phyloP scores from a whole-genome alignment of 2,113 vertebrate genomes.

The Peromyscus polionotus region DNA sequence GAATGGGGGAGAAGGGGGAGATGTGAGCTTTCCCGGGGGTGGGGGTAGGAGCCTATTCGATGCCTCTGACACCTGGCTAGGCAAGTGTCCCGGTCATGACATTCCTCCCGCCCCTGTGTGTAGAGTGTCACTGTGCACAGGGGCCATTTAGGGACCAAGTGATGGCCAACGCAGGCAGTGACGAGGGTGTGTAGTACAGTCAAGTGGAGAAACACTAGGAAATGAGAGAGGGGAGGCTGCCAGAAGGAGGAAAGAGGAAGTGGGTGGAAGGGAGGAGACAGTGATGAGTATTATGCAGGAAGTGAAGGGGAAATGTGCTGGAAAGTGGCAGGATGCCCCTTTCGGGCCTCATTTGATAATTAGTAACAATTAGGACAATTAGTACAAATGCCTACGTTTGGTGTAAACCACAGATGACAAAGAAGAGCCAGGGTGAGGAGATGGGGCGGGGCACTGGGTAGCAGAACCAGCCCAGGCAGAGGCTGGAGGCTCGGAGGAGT shows the following conservation, averaged over 20 bases:
- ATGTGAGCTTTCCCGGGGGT: not conserved
- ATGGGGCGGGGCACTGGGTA: not conserved
- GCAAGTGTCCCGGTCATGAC: rapidly evolving
- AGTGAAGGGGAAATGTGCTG: not conserved
- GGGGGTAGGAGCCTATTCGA: not conserved
- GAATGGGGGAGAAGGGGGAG: not conserved
- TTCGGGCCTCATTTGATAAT: too few relatives aligned
- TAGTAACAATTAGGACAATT: not conserved
- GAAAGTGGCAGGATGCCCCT: not conserved
- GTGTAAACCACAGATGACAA: too few relatives aligned
- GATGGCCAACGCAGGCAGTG: not conserved
- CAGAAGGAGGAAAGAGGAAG: not conserved
- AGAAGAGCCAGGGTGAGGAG: not conserved
- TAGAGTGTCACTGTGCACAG: rapidly evolving
- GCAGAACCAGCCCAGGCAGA: not conserved
- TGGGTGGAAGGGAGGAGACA: not conserved
- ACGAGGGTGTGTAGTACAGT: too few relatives aligned
- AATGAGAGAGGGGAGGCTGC: not conserved
- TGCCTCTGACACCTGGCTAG: not conserved
- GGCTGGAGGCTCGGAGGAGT: not conserved
- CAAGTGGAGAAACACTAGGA: not conserved
- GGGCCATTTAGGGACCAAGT: not conserved
- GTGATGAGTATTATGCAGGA: not conserved
- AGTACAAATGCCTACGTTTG: not conserved
- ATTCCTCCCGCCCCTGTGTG: not conserved